Conservation (phyloP, 2,888 invertebrate species). For the Pocota personata region DNA sequence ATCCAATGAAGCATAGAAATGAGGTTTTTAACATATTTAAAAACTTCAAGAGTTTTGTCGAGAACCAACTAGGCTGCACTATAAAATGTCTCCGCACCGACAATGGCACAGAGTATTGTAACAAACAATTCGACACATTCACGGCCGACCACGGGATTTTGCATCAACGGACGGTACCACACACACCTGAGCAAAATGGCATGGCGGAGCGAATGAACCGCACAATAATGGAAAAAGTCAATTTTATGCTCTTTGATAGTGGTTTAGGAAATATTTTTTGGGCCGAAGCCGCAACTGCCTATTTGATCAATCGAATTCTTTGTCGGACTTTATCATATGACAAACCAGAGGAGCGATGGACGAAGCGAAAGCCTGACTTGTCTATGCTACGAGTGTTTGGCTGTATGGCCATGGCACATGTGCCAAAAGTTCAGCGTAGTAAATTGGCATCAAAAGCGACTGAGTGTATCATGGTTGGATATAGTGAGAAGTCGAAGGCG, state of each 20-base stretch:
- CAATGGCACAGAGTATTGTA: constrained; percentile 34
- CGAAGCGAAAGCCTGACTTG: constrained; percentile 24
- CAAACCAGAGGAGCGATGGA: constrained; percentile 44
- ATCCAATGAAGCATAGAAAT: not conserved
- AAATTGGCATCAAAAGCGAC: constrained; percentile 11
- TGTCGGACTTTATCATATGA: constrained; percentile 29
- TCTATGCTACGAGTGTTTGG: constrained; percentile 33
- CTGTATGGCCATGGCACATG: constrained; percentile 24
- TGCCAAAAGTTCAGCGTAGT: not conserved
- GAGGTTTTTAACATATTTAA: not conserved
- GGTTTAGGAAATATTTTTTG: constrained; percentile 8
- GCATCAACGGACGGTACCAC: constrained; percentile 47
- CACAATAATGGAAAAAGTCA: constrained; percentile 37
- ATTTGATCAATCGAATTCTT: constrained; percentile 31
- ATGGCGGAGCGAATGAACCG: constrained; percentile 50
- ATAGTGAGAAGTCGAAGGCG: not conserved
- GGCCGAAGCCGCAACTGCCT: constrained; percentile 44
- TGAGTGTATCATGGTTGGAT: not conserved
- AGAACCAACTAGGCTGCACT: not conserved
- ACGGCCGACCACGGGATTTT: constrained; percentile 28
- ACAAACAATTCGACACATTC: constrained; percentile 31
- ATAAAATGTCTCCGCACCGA: constrained; percentile 30
- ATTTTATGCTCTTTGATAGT: constrained; percentile 34
- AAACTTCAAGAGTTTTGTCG: not conserved
- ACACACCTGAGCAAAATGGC: constrained; percentile 54